Percentiles rank a stretch among this genome's conserved stretches.
These are phyloP conservation scores for Chlorocebus sabaeus DNA, from an alignment of 2,113 vertebrate genomes.

Conservation along the genomic window DNA sequence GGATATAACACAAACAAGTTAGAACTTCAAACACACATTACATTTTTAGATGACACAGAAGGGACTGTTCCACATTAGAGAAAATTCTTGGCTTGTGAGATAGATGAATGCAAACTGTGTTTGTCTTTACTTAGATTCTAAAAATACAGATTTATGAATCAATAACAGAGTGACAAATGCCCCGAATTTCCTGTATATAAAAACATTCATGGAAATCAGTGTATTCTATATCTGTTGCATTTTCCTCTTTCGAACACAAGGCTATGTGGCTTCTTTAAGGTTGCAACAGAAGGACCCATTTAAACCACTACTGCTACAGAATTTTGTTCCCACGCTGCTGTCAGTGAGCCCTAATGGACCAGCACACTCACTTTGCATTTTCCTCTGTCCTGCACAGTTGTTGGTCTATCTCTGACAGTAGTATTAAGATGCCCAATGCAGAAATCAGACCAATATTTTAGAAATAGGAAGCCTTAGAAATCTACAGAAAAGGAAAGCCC, in stretches of 20 bases:
- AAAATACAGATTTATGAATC: constrained; percentile 44
- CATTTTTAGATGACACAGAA: background rate
- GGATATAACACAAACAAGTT: background rate
- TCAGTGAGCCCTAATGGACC: background rate
- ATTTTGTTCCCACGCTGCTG: background rate
- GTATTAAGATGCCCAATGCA: background rate
- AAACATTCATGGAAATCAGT: constrained; percentile 16
- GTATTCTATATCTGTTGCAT: background rate
- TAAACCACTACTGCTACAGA: background rate
- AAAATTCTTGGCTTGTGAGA: background rate
- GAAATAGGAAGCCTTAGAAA: background rate
- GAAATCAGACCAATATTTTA: background rate
- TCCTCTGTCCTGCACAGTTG: background rate
- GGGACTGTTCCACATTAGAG: background rate
- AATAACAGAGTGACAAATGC: constrained; percentile 34
- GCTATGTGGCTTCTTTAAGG: background rate
- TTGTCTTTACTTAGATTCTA: constrained; percentile 39
- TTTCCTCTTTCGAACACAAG: background rate
- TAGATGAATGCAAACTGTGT: background rate
- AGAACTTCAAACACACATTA: background rate
- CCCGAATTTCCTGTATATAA: constrained; percentile 46
- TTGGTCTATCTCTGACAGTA: background rate
- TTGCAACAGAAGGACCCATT: background rate
- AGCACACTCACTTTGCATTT: background rate
- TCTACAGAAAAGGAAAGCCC: background rate